Base-by-base conservation (phyloP, 2,888 invertebrate genomes). In the Limnephilus marmoratus region DNA sequence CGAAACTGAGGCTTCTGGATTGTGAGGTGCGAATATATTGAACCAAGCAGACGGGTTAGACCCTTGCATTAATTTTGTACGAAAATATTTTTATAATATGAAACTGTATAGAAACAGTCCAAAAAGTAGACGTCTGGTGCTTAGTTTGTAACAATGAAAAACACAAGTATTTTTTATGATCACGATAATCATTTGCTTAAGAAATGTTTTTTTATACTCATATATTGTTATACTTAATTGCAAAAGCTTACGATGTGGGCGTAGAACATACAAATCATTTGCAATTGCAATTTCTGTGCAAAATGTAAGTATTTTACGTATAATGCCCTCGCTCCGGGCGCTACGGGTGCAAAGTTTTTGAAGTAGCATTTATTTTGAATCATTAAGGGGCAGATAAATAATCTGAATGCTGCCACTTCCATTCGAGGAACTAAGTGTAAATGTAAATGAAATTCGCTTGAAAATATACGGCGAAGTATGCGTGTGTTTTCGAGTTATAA, bases 381-480 rank as follows among this genome's bases (percentile, higher is more conserved):
- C 41, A 45, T 45, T 86, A 86, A 41, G 24, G n/a, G 41, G 85
- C 31, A 34, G 68, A 68, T 68, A 68, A 68, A 68, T 68, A 68
- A 68, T 68, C 24, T 24, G 9, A 68, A 68, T 68, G 68, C 24
- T n/a, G 68, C 68, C 68, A 68, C 68, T 68, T 68, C 68, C 68
- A n/a, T n/a, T 68, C 68, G 68, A 24, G 68, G 68, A 68, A n/a
- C 68, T 68, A 53, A 5, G 68, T 68, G 68, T 68, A 68, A 31
- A 85, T n/a, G 85, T n/a, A 85, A 85, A 85, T 41, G 15, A 85
- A 85, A 85, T 45, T 85, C 34, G 3, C 85, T 85, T 85, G 41
- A 41, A 41, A 85, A 41, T 85, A 34, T 37, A 85, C 85, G 45
- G 41, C 85, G 24, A 41, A 85, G n/a, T 85, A 2, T 24, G 85